phyloP scores from a whole-genome alignment of 2,888 invertebrate genomes.

The Sarcophaga variegata region DNA sequence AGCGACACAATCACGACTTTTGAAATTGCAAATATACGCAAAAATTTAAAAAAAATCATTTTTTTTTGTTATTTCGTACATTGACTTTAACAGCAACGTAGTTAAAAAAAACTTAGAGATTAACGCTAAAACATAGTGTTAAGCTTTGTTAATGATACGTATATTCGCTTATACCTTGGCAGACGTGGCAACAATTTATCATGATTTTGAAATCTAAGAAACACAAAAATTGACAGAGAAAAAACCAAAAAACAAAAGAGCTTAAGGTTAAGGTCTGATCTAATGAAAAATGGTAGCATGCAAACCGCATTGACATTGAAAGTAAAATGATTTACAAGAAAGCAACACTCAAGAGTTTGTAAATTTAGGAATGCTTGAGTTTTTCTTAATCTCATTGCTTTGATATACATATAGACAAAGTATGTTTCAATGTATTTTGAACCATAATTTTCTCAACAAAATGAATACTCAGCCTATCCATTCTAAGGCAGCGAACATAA shows the following conservation, averaged over 20 bases:
- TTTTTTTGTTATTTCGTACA: not conserved
- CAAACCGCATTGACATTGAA: not conserved
- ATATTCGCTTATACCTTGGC: not conserved
- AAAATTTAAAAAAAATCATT: not conserved
- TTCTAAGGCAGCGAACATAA: too few relatives aligned
- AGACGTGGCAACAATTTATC: not conserved
- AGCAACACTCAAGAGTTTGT: not conserved
- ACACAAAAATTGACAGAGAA: not conserved
- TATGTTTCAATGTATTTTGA: too few relatives aligned
- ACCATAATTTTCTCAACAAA: too few relatives aligned
- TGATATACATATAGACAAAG: too few relatives aligned
- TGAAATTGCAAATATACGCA: not conserved
- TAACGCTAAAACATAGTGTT: not conserved
- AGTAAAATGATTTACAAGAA: not conserved
- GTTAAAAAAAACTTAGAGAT: not conserved
- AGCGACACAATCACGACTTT: not conserved
- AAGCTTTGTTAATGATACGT: not conserved
- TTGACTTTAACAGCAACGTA: not conserved
- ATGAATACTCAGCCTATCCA: too few relatives aligned
- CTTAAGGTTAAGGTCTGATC: not conserved
- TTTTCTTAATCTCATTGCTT: too few relatives aligned
- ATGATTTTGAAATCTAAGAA: not conserved
- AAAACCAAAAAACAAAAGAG: not conserved
- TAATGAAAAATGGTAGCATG: not conserved
- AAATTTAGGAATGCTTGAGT: too few relatives aligned